phyloP scores from a whole-genome alignment of 2,888 invertebrate genomes.

The Allygus modestus region DNA sequence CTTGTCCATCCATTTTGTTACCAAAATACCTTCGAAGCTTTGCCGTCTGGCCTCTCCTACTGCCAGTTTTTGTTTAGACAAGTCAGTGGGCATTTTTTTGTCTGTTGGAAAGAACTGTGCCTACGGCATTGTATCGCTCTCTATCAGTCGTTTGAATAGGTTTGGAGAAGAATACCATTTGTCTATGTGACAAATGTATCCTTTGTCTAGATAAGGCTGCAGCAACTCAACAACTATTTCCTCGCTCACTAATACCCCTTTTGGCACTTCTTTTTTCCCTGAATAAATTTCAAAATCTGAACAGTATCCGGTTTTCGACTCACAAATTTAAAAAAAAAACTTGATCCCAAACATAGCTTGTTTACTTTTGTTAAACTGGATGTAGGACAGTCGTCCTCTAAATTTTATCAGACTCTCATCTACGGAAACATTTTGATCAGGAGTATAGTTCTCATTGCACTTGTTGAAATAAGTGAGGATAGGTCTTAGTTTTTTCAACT shows the following conservation, averaged over 20 bases:
- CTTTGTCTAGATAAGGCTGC: background rate
- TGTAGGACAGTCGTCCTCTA: constrained; percentile 71
- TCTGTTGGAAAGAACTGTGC: background rate
- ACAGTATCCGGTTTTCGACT: background rate
- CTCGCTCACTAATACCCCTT: background rate
- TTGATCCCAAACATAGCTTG: constrained; percentile 72
- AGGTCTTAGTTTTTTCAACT: constrained; percentile 64
- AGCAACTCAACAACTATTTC: background rate
- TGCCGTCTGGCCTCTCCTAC: background rate
- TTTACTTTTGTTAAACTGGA: constrained; percentile 72
- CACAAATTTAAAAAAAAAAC: background rate
- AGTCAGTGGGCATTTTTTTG: background rate
- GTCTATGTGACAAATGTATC: background rate
- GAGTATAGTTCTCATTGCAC: constrained; percentile 44
- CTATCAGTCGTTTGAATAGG: background rate
- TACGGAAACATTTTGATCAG: constrained; percentile 70
- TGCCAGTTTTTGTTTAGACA: background rate
- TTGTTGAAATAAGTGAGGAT: constrained; percentile 11
- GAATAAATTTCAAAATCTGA: background rate
- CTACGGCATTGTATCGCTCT: background rate
- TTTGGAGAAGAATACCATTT: constrained; percentile 31
- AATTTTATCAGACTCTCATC: constrained; percentile 72
- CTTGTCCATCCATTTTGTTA: constrained; percentile 25
- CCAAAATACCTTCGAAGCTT: background rate
- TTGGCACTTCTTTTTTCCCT: background rate